phyloP scores from a whole-genome alignment of 2,888 invertebrate species.

The Leucophora obtusa region DNA sequence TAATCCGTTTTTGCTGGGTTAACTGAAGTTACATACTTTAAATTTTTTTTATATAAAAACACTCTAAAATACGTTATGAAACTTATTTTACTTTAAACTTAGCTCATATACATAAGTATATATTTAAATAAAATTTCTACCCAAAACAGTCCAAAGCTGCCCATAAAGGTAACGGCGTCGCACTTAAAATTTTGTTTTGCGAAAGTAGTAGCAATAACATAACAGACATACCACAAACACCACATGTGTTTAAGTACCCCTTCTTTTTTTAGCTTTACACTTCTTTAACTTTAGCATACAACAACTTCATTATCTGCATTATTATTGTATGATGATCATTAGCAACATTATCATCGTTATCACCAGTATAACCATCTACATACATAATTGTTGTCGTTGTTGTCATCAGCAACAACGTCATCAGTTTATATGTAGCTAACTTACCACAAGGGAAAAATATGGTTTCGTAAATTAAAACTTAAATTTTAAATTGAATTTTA shows the following conservation, averaged over 20 bases:
- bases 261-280: neutral
- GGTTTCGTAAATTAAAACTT: constrained; percentile 50
- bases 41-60: too few species aligned
- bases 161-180: neutral
- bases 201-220: constrained; percentile 6
- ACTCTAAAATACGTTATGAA: too few species aligned
- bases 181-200: too few species aligned
- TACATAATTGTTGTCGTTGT: neutral
- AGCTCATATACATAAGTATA: too few species aligned
- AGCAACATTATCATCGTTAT: constrained; percentile 29
- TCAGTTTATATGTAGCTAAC: neutral
- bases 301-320: constrained; percentile 24
- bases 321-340: neutral
- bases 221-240: constrained; percentile 41
- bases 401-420: constrained; percentile 10
- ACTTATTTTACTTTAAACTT: too few species aligned
- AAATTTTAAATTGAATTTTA: constrained; percentile 48
- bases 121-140: too few species aligned
- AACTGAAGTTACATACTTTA: too few species aligned
- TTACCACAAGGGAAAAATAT: constrained; percentile 42
- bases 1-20: too few species aligned
- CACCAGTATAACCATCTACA: neutral
- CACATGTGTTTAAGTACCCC: constrained; percentile 45
- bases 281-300: neutral
- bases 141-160: too few species aligned